These are phyloP conservation scores for Halichoeres trimaculatus DNA, from an alignment of 2,113 vertebrate genomes.

Conservation along the genomic window DNA sequence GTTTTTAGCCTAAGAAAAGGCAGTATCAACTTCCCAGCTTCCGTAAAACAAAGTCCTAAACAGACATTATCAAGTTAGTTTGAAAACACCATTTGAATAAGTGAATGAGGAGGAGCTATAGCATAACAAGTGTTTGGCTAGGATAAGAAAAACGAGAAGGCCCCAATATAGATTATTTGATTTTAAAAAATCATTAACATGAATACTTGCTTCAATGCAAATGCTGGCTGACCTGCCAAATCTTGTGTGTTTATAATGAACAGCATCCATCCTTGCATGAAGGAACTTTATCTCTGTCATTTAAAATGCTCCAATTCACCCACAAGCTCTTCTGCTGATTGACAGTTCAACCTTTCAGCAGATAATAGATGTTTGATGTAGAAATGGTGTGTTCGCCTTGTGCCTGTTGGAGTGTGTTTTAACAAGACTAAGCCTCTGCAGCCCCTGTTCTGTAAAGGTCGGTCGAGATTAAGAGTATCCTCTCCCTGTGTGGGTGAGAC, in stretches of 20 bases:
- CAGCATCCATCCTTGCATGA: not conserved
- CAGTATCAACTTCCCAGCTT: not conserved
- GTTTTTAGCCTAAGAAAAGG: not conserved
- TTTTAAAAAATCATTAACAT: no score
- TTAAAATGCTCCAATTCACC: slow-evolving; percentile 6
- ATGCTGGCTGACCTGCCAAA: not conserved
- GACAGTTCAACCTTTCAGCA: not conserved
- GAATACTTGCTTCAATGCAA: not conserved
- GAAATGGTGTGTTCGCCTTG: not conserved
- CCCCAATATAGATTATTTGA: no score
- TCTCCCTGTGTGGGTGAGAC: not conserved
- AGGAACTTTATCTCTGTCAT: not conserved
- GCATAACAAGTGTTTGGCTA: not conserved
- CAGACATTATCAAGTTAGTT: no score
- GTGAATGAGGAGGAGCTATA: not conserved
- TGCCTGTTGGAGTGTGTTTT: not conserved
- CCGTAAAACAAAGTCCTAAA: not conserved
- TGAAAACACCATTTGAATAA: not conserved
- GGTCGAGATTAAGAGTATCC: not conserved
- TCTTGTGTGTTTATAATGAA: not conserved
- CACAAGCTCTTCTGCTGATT: slow-evolving; percentile 3
- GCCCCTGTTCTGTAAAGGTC: not conserved
- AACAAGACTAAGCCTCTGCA: not conserved
- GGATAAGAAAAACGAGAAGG: not conserved
- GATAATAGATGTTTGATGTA: no score